Evolutionary conservation across 1,140 invertebrate genomes (phyloP).

Genomic region (Potamilus streckersoni): DNA sequence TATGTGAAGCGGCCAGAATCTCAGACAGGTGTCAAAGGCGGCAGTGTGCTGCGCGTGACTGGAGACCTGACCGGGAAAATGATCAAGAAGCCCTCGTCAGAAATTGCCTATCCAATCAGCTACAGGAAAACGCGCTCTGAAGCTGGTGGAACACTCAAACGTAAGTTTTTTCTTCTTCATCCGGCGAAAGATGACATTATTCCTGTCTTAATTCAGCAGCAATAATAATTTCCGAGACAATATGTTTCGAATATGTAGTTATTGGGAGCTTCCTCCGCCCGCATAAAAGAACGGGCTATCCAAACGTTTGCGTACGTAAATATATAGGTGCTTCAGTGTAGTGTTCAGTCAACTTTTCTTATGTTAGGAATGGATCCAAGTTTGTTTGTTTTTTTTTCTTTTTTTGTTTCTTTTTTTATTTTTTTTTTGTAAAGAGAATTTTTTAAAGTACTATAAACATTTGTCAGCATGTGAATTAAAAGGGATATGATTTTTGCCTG

Average conservation of each 20-base stretch:
- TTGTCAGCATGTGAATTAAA: no score
- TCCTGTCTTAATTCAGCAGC: background rate
- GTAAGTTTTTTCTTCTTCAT: conserved; percentile 37
- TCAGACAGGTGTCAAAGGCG: conserved; percentile 29
- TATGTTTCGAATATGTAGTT: background rate
- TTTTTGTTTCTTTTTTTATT: no score
- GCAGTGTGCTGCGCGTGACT: conserved; percentile 52
- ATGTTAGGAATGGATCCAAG: no score
- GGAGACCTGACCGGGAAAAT: conserved; percentile 58
- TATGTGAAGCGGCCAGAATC: conserved; percentile 48
- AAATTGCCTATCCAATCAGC: conserved; percentile 33
- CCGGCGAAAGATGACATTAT: background rate
- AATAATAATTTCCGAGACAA: background rate
- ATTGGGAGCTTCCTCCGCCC: background rate
- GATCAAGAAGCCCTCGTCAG: conserved; percentile 43
- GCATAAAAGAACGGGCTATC: no score
- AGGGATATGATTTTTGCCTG: no score
- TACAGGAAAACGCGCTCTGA: conserved; percentile 42
- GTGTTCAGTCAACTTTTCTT: no score
- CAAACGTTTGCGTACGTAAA: no score
- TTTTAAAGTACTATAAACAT: no score
- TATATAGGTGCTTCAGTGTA: no score
- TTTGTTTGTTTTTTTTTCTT: no score
- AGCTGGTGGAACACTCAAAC: conserved; percentile 56
- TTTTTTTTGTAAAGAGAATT: no score